Percentiles rank a stretch among this genome's conserved stretches.
These are phyloP conservation scores for Conus betulinus DNA, from an alignment of 1,140 invertebrate species.

Conservation along the genomic window DNA sequence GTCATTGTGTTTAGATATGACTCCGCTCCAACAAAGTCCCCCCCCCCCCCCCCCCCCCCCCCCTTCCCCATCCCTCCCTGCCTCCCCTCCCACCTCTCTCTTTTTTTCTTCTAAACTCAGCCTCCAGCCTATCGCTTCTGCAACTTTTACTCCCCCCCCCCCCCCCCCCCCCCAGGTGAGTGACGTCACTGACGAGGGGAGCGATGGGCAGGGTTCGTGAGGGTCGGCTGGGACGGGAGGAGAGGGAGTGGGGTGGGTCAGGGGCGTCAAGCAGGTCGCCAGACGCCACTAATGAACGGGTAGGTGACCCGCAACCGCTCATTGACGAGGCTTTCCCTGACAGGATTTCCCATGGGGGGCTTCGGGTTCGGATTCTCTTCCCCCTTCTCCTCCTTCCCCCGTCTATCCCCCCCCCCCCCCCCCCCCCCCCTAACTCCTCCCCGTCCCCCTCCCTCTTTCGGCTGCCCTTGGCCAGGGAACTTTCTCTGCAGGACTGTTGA, in stretches of 20 bases:
- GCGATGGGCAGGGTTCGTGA: not conserved
- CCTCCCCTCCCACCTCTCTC: no score
- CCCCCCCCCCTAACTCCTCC: not conserved
- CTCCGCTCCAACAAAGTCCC: no score
- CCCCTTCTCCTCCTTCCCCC: not conserved
- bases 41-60: no score
- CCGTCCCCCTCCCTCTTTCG: not conserved
- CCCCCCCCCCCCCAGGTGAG: no score
- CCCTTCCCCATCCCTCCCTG: no score
- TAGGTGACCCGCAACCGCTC: not conserved
- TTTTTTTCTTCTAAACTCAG: no score
- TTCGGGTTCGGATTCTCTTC: not conserved
- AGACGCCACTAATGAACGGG: constrained; percentile 1
- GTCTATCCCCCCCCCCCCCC: not conserved
- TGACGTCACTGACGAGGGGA: not conserved
- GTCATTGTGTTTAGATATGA: no score
- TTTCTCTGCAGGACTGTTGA: constrained; percentile 1
- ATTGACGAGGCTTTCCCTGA: not conserved
- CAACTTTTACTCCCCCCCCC: no score
- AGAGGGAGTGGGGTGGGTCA: not conserved
- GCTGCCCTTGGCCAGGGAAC: not conserved
- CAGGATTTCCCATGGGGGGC: not conserved
- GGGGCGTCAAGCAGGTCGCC: not conserved
- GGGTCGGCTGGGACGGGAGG: not conserved
- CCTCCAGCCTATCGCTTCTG: no score